Conservation (phyloP, 2,888 invertebrate genomes). For the Plagiodera versicolora region DNA sequence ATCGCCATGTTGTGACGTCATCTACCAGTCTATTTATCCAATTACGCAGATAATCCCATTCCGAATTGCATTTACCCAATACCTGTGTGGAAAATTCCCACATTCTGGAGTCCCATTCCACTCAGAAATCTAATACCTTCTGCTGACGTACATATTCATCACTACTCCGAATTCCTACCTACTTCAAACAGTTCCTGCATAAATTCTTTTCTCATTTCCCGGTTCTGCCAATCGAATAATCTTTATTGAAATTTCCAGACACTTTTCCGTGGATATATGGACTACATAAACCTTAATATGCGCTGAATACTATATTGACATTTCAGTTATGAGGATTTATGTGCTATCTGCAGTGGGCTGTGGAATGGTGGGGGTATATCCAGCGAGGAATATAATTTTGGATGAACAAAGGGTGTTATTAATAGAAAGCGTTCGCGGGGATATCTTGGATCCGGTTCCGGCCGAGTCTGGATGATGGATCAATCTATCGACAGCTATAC, state of each 20-base stretch:
- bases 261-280: conserved; percentile 29
- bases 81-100: background rate
- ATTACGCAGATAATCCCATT: no score
- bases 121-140: background rate
- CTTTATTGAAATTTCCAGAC: conserved; percentile 32
- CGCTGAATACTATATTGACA: conserved; percentile 33
- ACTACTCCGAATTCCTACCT: background rate
- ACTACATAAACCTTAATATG: conserved; percentile 33
- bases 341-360: conserved; percentile 21
- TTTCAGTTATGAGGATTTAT: conserved; percentile 28
- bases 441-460: conserved; percentile 42
- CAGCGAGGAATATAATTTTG: conserved; percentile 39
- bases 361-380: conserved; percentile 26
- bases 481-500: conserved; percentile 30
- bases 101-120: background rate
- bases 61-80: no score
- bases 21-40: no score
- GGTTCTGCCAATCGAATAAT: conserved; percentile 29
- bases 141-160: background rate
- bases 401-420: conserved; percentile 42
- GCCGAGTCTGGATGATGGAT: conserved; percentile 35
- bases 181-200: conserved; percentile 12
- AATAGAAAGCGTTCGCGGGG: conserved; percentile 36
- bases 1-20: no score
- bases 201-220: conserved; percentile 28